Percentiles rank a stretch among this genome's conserved stretches.
Evolutionary conservation across 2,888 invertebrate genomes (phyloP).

Genomic region (Tipula confusa): DNA sequence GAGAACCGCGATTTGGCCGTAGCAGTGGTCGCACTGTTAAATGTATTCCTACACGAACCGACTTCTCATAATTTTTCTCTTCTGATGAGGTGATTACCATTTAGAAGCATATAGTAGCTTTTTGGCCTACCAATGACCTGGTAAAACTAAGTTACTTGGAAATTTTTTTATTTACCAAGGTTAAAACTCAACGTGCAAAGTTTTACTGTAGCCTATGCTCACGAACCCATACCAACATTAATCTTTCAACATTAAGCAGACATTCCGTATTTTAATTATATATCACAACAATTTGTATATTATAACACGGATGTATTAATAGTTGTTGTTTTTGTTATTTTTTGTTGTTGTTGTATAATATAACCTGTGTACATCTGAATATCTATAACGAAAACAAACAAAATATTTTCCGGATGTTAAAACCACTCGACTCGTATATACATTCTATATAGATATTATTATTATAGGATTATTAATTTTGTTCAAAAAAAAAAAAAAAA

Average conservation of each 20-base stretch:
- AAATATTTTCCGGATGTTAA: background rate
- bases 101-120: no score
- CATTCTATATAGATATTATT: background rate
- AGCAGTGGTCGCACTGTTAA: no score
- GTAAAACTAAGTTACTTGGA: background rate
- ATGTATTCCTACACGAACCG: no score
- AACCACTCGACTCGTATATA: background rate
- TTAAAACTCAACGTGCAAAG: background rate
- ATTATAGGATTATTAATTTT: background rate
- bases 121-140: background rate
- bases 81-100: no score
- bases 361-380: background rate
- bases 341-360: no score
- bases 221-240: background rate
- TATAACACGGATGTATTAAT: background rate
- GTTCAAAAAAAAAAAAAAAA: background rate
- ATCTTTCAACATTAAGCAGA: conserved; percentile 3
- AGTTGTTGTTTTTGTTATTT: background rate
- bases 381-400: background rate
- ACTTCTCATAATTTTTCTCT: no score
- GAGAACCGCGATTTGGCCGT: no score
- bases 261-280: background rate
- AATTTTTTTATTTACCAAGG: background rate
- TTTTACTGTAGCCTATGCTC: background rate
- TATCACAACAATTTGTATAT: background rate